Evolutionary conservation across 30 jellyfish, hydroid and myxozoan species (phyloP), one percentile per base, ranked within the genome.

Genomic region (Aurelia aurita complex sp. Pacific): DNA sequence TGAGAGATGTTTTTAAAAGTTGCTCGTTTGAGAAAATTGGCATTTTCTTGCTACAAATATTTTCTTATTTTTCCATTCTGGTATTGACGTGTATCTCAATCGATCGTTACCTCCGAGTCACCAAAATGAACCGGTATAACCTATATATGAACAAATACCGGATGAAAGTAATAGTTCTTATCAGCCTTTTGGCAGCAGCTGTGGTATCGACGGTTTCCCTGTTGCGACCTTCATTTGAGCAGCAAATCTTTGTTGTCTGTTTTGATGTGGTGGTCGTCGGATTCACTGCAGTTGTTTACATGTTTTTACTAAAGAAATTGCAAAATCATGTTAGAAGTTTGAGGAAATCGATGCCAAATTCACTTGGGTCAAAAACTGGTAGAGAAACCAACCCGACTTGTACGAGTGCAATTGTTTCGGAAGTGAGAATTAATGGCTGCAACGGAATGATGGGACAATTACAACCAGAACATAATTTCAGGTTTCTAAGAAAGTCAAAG

Each of bases 61-160:
- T 82, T 15, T 84, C 85, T 29, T 81, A 81, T 57, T 81, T 81
- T 55, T 81, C 91, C 19, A 61, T 81, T 63, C 57, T 81, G 57
- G 62, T 81, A 83, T 65, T 81, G 10, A 52, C 72, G 15, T 13
- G 78, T 35, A 73, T 81, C 8, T 81, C 84, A n/a, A 5, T 69
- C 29, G 91, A 81, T 72, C 76, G 91, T 3, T 81, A 68, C 54
- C 50, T 78, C 10, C 88, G 67, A 68, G 91, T 81, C 2, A 70
- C 84, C 36, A 81, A 81, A 43, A 76, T 81, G 33, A 81, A 81
- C 19, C 73, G 36, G 77, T 81, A 81, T 78, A 81, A 35, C 51
- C 66, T n/a, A 16, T 81, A 68, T 79, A 81, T 81, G 91, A 81
- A 81, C 43, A 67, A 52, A 5, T 52, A 11, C 16, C 83, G 91